Evolutionary conservation across 2,797 vertebrate species (phyloP), one percentile per base, ranked within the genome.

Genomic region (Perodicticus potto): DNA sequence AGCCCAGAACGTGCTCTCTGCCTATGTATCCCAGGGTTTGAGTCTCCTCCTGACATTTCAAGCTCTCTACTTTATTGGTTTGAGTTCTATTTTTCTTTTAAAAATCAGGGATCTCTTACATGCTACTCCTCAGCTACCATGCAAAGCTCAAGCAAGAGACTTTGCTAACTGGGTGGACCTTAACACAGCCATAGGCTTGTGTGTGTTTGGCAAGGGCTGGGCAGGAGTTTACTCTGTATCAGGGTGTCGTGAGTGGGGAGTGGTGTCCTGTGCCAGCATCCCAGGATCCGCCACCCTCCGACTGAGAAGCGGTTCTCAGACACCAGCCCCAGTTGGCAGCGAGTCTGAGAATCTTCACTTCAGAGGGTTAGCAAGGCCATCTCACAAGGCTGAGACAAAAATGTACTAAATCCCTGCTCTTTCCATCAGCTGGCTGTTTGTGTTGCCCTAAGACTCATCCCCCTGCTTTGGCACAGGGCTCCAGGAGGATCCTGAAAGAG

Each of bases 221-320:
- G 80, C 12, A 12, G 43, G 65, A 80, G 61, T 57, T 29, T 19
- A 49, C 12, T 69, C 34, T 34, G 63, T 32, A 19, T 3, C 8
- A 4, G 45, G 49, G 22, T 22, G 37, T 57, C 29, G 1, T 0
- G 0, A 77, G n/a, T 0, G 1, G 59, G 57, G 67, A 19, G 34
- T 0, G 10, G 19, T 4, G 49, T 74, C 29, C 67, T 53, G 34
- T 12, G 83, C 45, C 22, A 1, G 63, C n/a, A 65, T 27, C 27
- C 7, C 2, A 23, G 80, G 73, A 77, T 16, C 10, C 8, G 57
- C 19, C 22, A 3, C 32, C 22, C 22, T 72, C 10, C 37, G 8
- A 0, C 29, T 2, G 67, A 77, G 45, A 73, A 37, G 32, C 8
- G 85, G 53, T 23, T 49, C n/a, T 77, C 77, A 37, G 40, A 37